Evolutionary conservation across 2,797 vertebrate genomes (phyloP), one percentile per base, ranked within the genome.

Genomic region (Gobionotothen gibberifrons): DNA sequence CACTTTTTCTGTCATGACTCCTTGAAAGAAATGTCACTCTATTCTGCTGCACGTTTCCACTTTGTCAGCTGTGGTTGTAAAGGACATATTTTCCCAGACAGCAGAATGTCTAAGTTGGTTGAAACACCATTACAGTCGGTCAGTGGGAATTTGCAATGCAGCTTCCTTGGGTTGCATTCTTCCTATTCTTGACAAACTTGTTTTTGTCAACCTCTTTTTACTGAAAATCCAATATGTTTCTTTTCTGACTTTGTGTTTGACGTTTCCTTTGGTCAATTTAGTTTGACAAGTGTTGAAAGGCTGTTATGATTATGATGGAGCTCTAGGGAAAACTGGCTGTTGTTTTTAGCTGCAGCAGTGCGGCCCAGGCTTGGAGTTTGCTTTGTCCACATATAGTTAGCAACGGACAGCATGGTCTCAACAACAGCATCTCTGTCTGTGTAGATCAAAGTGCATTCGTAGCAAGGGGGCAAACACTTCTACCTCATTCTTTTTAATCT

Each of bases 391-490:
- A 60, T 67, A 46, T 56, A 70, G 70, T 82, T 68, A 70, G 42
- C 64, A 60, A 69, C 21, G 71, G 76, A 76, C 69, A 66, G 62
- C 71, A 1, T 54, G 67, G 22, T 60, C 56, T 76, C 65, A 67
- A 65, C 73, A 85, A 77, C 76, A 80, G 59, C 57, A 78, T 84
- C 48, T 64, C 42, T 69, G 46, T 76, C 75, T 74, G 72, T 59
- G 66, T 29, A 84, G 79, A 90, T 92, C 91, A 90, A 87, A 90
- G 87, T 69, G 26, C 39, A 21, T 43, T 19, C 62, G 57, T 75
- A 62, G 46, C 49, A 51, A 55, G 72, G 56, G 72, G 79, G 40
- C 36, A 52, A 54, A 78, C 69, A 82, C 83, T 79, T 89, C 74
- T 75, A 74, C 72, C 71, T 87, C 73, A 55, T 76, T 82, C 65